Evolutionary conservation across 2,113 vertebrate species (phyloP), one percentile per base, ranked within the genome.

Genomic region (Equus quagga): DNA sequence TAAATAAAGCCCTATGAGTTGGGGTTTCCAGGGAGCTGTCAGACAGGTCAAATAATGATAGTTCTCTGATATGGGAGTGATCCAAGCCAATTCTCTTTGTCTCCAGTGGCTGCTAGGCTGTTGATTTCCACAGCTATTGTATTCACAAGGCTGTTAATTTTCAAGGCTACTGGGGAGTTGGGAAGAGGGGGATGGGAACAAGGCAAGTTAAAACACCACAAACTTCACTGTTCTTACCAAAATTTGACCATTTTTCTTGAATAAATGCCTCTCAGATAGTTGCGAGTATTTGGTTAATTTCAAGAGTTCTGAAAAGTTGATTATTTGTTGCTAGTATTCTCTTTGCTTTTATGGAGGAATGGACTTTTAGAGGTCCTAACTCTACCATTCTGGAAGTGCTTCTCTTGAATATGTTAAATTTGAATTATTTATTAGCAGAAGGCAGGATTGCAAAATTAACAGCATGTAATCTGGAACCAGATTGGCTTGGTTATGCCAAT

Each of bases 341-440:
- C 15, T 75, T 89, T 92, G 67, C 36, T 69, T 83, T 93, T 92
- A 96, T 46, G 33, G 70, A 91, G 49, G 23, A 80, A 82, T 26
- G 28, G 17, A 89, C 72, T 92, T 51, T 41, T 67, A 14, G 51
- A 54, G 13, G 51, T 54, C 51, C 51, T 54, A 49, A 78, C 8
- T 88, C 17, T 7, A 96, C 23, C 28, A 76, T 82, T 86, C 64
- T 31, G 60, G 67, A 86, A 87, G 18, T 87, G 17, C 8, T 92
- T 86, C 31, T 81, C n/a, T 64, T 93, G 31, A 93, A 82, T 89
- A 49, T 89, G 58, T 69, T 92, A 96, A 76, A 54, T 93, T 76
- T 94, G 64, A 79, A 80, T 92, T 95, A 72, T 78, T 94, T 96
- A 69, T 87, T 94, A 84, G 58, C 67, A 67, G n/a, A 31, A 70